Conservation (phyloP, 2,113 vertebrate species). For the Uria aalge region DNA sequence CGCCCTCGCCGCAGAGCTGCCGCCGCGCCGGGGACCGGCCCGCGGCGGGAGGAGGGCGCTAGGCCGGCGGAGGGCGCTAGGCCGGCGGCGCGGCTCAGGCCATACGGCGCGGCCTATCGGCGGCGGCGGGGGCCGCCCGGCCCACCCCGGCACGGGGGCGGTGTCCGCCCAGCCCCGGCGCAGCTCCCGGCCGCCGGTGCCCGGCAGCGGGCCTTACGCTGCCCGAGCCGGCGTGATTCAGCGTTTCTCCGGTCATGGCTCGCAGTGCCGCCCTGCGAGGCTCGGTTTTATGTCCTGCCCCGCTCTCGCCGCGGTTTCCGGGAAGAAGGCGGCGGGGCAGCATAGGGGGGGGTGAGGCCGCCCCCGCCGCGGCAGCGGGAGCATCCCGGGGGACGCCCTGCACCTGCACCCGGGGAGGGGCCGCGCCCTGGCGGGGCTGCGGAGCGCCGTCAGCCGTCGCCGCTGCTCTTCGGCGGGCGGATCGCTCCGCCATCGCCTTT, state of each 20-base stretch:
- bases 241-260: background rate
- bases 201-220: background rate
- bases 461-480: accelerated
- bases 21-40: background rate
- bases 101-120: background rate
- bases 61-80: background rate
- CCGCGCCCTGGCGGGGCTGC: accelerated
- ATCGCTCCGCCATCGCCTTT: accelerated
- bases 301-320: background rate
- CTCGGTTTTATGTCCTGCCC: accelerated
- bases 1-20: background rate
- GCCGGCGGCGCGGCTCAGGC: background rate
- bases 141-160: background rate
- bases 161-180: too few relatives aligned
- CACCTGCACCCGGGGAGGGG: background rate
- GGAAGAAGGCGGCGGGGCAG: background rate
- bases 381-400: background rate
- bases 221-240: background rate
- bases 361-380: accelerated
- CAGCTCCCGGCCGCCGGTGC: too few relatives aligned
- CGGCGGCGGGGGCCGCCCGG: background rate
- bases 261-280: accelerated
- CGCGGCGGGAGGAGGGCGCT: background rate
- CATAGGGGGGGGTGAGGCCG: background rate
- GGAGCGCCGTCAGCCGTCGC: accelerated